A percentile compares a stretch with the other conserved stretches of the same genome.
Evolutionary conservation across 1,140 invertebrate species (phyloP).

Genomic region (Metopolophium dirhodum): DNA sequence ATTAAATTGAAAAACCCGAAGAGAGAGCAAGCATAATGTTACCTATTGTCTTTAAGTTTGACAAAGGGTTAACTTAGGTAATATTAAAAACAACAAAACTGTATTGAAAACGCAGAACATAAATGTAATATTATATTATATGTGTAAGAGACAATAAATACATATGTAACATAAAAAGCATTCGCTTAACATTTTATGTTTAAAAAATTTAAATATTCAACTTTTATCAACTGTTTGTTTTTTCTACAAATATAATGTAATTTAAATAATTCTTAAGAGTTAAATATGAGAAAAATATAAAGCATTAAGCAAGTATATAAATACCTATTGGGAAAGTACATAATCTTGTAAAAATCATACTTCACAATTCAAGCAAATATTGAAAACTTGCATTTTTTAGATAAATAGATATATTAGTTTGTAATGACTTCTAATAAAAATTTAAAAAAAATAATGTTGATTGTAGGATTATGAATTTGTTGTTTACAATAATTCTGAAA

Average conservation of each 20-base stretch:
- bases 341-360: too few species aligned
- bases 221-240: neutral
- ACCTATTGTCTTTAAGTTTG: too few species aligned
- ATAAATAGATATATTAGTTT: neutral
- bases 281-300: too few species aligned
- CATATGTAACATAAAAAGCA: too few species aligned
- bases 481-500: conserved; percentile 44
- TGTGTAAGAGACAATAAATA: too few species aligned
- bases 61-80: too few species aligned
- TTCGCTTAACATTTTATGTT: too few species aligned
- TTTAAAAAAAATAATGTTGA: neutral
- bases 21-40: neutral
- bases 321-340: too few species aligned
- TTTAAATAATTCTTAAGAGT: neutral
- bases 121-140: neutral
- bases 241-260: neutral
- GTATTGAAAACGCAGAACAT: neutral
- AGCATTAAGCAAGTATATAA: too few species aligned
- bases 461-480: conserved; percentile 59
- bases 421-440: neutral
- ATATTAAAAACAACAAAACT: too few species aligned
- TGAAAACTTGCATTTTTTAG: neutral
- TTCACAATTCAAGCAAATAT: neutral
- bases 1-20: neutral
- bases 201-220: neutral